A percentile compares a stretch with the other conserved stretches of the same genome.
These are phyloP conservation scores for Synanthedon formicaeformis DNA, from an alignment of 2,888 invertebrate species.

Conservation along the genomic window DNA sequence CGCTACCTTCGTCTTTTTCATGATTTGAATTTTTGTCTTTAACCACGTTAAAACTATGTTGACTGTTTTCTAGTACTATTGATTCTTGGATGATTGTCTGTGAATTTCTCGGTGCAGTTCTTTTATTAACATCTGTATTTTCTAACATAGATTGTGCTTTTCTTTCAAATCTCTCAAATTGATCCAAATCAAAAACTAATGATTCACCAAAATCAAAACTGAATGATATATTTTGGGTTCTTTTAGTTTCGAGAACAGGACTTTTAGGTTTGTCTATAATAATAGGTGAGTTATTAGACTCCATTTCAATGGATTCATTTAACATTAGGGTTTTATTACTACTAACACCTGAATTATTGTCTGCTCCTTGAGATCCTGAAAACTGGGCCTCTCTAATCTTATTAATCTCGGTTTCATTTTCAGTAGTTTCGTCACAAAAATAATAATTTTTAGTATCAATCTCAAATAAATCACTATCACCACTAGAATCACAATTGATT, in stretches of 20 bases:
- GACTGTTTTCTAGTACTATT: conserved; percentile 1
- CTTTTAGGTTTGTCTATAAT: conserved; percentile 15
- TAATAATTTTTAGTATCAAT: background rate
- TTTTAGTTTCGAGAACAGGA: conserved; percentile 25
- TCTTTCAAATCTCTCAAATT: conserved; percentile 50
- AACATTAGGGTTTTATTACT: background rate
- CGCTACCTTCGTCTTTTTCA: too few species aligned
- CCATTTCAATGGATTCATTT: conserved; percentile 2
- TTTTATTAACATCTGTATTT: conserved; percentile 21
- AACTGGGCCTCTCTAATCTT: background rate
- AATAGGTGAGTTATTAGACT: background rate
- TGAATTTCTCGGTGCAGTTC: conserved; percentile 39
- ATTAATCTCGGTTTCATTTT: background rate
- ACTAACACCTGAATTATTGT: too few species aligned
- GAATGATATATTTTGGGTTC: conserved; percentile 3
- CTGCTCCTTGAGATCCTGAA: background rate
- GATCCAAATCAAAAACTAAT: conserved; percentile 33
- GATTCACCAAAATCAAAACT: conserved; percentile 6
- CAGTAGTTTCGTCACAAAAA: background rate
- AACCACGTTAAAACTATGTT: too few species aligned
- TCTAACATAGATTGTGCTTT: conserved; percentile 33
- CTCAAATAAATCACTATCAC: background rate
- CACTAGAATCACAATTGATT: background rate
- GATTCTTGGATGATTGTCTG: conserved; percentile 37
- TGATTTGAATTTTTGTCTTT: too few species aligned